Percentiles rank a stretch among this genome's conserved stretches.
phyloP scores from a whole-genome alignment of 1,140 invertebrate genomes.

The Monomorium pharaonis region DNA sequence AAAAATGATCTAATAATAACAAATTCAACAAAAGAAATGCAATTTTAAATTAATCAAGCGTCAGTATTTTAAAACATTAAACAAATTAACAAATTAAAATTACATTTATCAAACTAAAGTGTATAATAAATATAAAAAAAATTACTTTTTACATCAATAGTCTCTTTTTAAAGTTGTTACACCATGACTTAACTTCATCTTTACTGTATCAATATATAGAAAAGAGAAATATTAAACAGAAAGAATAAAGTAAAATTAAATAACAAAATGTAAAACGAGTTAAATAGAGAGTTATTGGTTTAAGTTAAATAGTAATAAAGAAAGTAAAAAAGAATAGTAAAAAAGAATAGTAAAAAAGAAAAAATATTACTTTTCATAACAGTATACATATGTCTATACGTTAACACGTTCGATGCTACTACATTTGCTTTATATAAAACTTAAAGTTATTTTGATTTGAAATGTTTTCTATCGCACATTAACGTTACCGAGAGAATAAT shows the following conservation, averaged over 20 bases:
- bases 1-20: not conserved
- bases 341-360: no score
- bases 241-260: not conserved
- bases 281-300: not conserved
- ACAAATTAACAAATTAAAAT: not conserved
- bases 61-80: not conserved
- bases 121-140: not conserved
- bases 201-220: not conserved
- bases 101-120: not conserved
- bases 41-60: not conserved
- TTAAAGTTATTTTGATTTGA: not conserved
- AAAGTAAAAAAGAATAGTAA: no score
- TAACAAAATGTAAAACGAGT: not conserved
- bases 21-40: not conserved
- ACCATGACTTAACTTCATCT: not conserved
- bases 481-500: slow-evolving; percentile 40
- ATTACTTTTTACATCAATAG: not conserved
- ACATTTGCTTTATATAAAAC: not conserved
- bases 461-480: not conserved
- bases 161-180: not conserved
- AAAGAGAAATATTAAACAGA: not conserved
- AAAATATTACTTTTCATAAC: not conserved
- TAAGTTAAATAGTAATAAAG: not conserved
- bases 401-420: not conserved
- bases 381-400: not conserved